Conservation (phyloP, 1,140 invertebrate genomes). For the Cyrtorhinus lividipennis region DNA sequence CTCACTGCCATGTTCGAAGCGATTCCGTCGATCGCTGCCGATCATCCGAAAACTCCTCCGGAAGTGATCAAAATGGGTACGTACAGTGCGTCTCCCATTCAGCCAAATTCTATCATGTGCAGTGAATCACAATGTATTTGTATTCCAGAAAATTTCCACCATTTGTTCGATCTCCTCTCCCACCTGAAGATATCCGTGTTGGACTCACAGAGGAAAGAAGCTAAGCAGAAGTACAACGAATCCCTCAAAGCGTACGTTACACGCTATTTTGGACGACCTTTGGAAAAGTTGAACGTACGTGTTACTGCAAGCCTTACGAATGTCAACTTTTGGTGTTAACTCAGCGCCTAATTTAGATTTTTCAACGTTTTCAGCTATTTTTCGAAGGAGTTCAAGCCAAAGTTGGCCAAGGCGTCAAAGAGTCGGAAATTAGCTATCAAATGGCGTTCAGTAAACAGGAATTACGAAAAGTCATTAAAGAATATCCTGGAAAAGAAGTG, state of each 20-base stretch:
- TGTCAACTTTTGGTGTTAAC: not conserved
- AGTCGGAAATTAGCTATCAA: slow-evolving; percentile 95
- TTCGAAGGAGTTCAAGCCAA: slow-evolving; percentile 89
- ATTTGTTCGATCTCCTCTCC: slow-evolving; percentile 72
- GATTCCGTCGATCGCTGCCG: slow-evolving; percentile 60
- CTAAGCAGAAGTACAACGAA: slow-evolving; percentile 81
- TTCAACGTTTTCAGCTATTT: slow-evolving; percentile 69
- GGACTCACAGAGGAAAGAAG: slow-evolving; percentile 77
- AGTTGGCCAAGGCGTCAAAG: slow-evolving; percentile 83
- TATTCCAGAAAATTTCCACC: slow-evolving; percentile 86
- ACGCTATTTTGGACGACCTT: slow-evolving; percentile 82
- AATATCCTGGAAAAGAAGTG: slow-evolving; percentile 90
- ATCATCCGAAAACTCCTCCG: slow-evolving; percentile 84
- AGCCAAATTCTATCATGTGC: not conserved
- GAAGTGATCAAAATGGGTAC: slow-evolving; percentile 88
- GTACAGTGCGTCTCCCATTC: no score
- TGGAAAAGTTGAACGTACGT: slow-evolving; percentile 87
- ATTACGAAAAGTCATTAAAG: slow-evolving; percentile 83
- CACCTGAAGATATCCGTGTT: slow-evolving; percentile 82
- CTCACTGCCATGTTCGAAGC: slow-evolving; percentile 74
- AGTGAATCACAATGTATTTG: slow-evolving; percentile 6
- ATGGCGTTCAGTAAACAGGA: slow-evolving; percentile 95
- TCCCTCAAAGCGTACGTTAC: slow-evolving; percentile 83
- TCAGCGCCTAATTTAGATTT: no score
- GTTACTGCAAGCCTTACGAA: not conserved